Evolutionary conservation across 2,113 vertebrate species (phyloP), one percentile per base, ranked within the genome.

Genomic region (Daphoenositta chrysoptera): DNA sequence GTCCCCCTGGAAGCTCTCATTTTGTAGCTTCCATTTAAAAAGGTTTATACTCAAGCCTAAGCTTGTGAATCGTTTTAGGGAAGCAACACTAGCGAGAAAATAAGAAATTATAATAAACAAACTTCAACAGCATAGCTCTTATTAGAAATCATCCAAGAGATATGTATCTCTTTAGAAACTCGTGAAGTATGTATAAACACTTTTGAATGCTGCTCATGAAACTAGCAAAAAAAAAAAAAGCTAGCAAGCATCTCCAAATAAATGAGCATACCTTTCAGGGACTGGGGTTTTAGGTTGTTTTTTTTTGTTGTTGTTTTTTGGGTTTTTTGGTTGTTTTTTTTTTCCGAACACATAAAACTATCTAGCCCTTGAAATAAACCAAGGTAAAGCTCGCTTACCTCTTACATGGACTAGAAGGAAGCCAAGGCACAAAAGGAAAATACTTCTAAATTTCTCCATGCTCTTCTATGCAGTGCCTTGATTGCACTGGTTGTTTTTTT

Each of bases 301-400:
- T 4, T 15, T 24, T 22, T 22, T 9, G 19, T 6, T 56, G 42
- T 12, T 42, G 40, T 13, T 13, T 44, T 3, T 4, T 9, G n/a
- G 15, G 19, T 6, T 56, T 44, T 44, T 44, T 44, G 16, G 42
- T 12, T 42, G 40, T 13, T 13, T 44, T 3, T 4, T 9, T 35
- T 35, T n/a, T 57, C n/a, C n/a, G n/a, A n/a, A n/a, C n/a, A n/a
- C n/a, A n/a, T n/a, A n/a, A n/a, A n/a, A n/a, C n/a, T n/a, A n/a
- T 20, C 33, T 14, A 4, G 8, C 5, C 7, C 30, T 39, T 81
- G 40, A 87, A 93, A 82, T 50, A 90, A 89, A 8, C 5, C 17
- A 70, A 83, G 20, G 42, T 22, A 85, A 95, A 58, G 9, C 9
- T 81, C 31, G 64, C 97, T 94, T 96, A 97, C 97, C 97, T 93